Evolutionary conservation across 92 coral and sea anemone genomes (phyloP).

Genomic region (Paragorgia papillata): DNA sequence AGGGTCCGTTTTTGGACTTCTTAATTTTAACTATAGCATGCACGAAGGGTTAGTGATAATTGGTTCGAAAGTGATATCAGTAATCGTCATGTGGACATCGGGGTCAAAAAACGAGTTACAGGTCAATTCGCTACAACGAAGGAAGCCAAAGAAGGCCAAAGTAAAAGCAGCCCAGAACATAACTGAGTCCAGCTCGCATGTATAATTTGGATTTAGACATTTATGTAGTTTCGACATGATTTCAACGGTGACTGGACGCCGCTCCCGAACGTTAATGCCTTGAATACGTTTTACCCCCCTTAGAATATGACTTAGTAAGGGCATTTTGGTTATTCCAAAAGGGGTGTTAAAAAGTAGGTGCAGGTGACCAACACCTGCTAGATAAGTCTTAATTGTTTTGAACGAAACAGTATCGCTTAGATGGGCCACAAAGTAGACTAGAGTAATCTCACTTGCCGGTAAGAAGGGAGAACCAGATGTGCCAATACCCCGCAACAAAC

Average conservation of each 20-base stretch:
- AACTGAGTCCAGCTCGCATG: not conserved
- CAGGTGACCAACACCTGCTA: constrained; percentile 26
- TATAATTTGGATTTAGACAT: not conserved
- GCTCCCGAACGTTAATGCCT: constrained; percentile 1
- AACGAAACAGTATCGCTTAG: constrained; percentile 2
- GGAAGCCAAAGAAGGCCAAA: constrained; percentile 36
- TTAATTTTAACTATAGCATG: constrained; percentile 11
- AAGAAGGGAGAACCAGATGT: not conserved
- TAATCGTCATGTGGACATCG: constrained; percentile 10
- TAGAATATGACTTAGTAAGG: not conserved
- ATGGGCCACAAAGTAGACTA: constrained; percentile 32
- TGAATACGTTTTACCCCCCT: constrained; percentile 5
- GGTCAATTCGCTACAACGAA: constrained; percentile 18
- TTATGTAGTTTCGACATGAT: not conserved
- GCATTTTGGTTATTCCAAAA: not conserved
- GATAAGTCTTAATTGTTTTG: constrained; percentile 17
- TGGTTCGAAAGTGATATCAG: not conserved
- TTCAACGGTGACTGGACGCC: constrained; percentile 27
- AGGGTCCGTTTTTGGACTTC: constrained; percentile 31
- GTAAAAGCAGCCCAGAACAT: constrained; percentile 44
- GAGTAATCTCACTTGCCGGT: constrained; percentile 22
- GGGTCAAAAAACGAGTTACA: constrained; percentile 2
- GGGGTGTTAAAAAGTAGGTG: constrained; percentile 20
- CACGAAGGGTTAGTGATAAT: not conserved
- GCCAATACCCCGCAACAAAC: not conserved